Conservation (phyloP, 2,113 vertebrate species). For the Ameiurus melas region DNA sequence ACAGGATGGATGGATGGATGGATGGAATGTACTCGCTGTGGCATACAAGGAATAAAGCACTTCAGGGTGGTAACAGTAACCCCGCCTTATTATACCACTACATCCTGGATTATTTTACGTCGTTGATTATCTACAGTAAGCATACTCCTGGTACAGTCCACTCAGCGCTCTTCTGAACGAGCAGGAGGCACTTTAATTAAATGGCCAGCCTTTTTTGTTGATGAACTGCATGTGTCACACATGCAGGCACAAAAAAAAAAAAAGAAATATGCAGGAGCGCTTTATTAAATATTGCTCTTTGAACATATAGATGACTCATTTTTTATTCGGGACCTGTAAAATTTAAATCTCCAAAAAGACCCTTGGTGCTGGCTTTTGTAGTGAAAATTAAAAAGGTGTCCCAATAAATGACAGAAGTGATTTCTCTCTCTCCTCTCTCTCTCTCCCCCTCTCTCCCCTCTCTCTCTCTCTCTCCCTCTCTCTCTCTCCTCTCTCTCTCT, state of each 20-base stretch:
- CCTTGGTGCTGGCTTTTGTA: constrained; percentile 51
- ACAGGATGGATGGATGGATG: no score
- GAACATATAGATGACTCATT: constrained; percentile 62
- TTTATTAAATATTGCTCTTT: constrained; percentile 63
- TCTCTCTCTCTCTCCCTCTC: neutral
- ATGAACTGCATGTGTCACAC: neutral
- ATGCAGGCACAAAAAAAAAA: neutral
- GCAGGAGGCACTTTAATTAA: neutral
- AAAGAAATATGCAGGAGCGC: constrained; percentile 29
- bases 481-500: neutral
- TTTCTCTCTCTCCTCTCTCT: constrained; percentile 24
- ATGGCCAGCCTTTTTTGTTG: neutral
- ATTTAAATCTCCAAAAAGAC: constrained; percentile 60
- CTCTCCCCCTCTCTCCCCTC: neutral
- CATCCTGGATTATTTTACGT: neutral
- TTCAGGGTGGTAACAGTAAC: neutral
- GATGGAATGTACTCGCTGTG: neutral
- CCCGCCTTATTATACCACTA: neutral
- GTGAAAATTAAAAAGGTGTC: constrained; percentile 54
- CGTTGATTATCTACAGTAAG: neutral
- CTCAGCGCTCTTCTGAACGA: neutral
- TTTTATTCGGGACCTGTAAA: constrained; percentile 74
- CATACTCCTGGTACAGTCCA: neutral
- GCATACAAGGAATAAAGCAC: neutral
- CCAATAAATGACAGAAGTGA: constrained; percentile 70